Evolutionary conservation across 2,888 invertebrate species (phyloP), one percentile per base, ranked within the genome.

Genomic region (Heliconius charithonia): DNA sequence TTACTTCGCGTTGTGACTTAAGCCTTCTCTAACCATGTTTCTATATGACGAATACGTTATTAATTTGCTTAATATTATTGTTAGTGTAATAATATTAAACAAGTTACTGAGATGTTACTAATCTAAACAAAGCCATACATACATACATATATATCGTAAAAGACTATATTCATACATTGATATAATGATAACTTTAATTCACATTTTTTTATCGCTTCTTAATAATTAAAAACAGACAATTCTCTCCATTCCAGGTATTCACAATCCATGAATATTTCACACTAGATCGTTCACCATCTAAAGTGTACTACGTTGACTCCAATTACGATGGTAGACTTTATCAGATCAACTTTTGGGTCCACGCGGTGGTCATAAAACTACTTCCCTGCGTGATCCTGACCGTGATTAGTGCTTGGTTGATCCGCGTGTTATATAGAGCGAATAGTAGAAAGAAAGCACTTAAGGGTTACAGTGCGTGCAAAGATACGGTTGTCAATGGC

Each of bases 371-470:
- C 66, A 97, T 98, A 79, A 98, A 98, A 88, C 92, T 98, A 9
- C 91, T 98, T 0, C 98, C 98, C 0, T 98, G 98, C 86, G 91
- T 96, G 83, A 96, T 97, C 81, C 93, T 98, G 74, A 97, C 97
- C 0, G 95, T 97, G 66, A 97, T 97, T 82, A 97, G 97, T 86
- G 96, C 96, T 73, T 97, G 97, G 96, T 88, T 97, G 80, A 96
- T 97, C 81, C 96, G 97, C 83, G 96, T 96, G 4, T 91, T 97
- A 62, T 97, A 97, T 83, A 95, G 97, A 81, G 96, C 96, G 9
- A 95, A 97, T 76, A 96, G 96, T 84, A 96, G 96, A 70, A 97
- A 97, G 89, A 96, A 96, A 85, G 95, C 96, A 0, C 92, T 96
- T 37, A 95, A 96, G 75, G 92, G 93, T 0, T 94, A 94, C 82